Conservation (phyloP, 1,140 invertebrate species). For the Chrysomallon squamiferum region DNA sequence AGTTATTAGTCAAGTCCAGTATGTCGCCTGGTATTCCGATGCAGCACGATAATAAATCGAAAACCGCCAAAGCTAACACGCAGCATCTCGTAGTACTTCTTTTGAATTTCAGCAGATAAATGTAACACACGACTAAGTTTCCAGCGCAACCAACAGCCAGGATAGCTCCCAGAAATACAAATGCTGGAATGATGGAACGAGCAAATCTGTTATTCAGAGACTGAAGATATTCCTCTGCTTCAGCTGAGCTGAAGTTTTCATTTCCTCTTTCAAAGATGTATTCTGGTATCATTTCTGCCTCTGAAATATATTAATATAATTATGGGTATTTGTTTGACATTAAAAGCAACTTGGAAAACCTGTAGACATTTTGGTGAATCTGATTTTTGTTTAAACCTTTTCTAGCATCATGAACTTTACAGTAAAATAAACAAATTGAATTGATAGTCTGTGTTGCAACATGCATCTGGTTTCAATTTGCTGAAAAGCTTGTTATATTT, state of each 20-base stretch:
- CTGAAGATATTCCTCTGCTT: background rate
- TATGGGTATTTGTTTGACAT: too few species aligned
- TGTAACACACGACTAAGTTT: slow-evolving; percentile 8
- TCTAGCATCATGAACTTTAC: too few species aligned
- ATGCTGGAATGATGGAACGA: background rate
- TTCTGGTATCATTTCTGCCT: too few species aligned
- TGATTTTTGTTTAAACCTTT: too few species aligned
- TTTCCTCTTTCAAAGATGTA: too few species aligned
- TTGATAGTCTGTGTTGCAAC: too few species aligned
- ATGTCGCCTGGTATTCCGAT: slow-evolving; percentile 12
- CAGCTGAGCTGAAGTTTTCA: background rate
- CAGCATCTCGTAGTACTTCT: background rate
- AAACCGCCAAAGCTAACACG: slow-evolving; percentile 5
- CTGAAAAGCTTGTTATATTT: too few species aligned
- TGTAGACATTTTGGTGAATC: too few species aligned
- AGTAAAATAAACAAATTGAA: too few species aligned
- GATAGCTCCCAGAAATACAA: background rate
- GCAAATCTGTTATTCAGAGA: background rate
- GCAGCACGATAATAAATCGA: slow-evolving; percentile 8
- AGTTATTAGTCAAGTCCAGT: background rate
- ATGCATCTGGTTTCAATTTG: too few species aligned
- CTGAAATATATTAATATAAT: too few species aligned
- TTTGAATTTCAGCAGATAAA: background rate
- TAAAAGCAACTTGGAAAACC: too few species aligned
- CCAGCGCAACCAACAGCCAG: background rate